Percentiles rank a stretch among this genome's conserved stretches.
These are phyloP conservation scores for Gastrophysa polygoni DNA, from an alignment of 2,888 invertebrate species.

Conservation along the genomic window DNA sequence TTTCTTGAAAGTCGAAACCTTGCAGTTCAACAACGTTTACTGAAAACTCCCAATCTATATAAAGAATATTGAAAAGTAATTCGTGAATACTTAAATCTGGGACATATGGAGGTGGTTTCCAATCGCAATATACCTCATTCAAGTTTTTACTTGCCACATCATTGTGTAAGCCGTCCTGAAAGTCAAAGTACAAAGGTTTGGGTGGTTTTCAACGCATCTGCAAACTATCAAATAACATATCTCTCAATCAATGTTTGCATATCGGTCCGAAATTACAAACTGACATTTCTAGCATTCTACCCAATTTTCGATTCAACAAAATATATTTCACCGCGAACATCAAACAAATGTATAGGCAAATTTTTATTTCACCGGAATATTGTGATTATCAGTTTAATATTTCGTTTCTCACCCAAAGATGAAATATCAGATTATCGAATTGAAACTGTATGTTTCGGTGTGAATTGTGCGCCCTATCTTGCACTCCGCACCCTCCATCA, in stretches of 20 bases:
- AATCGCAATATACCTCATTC: no score
- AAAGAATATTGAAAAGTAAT: no score
- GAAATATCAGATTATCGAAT: no score
- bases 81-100: no score
- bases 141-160: neutral
- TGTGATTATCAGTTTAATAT: neutral
- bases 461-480: slow-evolving; percentile 10
- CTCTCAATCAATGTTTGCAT: neutral
- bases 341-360: slow-evolving; percentile 2
- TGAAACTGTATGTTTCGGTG: slow-evolving; percentile 6
- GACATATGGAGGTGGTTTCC: no score
- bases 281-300: neutral
- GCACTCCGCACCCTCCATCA: no score
- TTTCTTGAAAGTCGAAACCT: no score
- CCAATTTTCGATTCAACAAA: neutral
- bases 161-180: neutral
- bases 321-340: slow-evolving; percentile 3
- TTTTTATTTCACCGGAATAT: neutral
- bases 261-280: slow-evolving; percentile 3
- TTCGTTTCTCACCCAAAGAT: no score
- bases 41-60: no score
- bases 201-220: slow-evolving; percentile 13
- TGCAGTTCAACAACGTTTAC: no score
- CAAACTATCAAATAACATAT: slow-evolving; percentile 3
- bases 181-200: neutral